Evolutionary conservation across 2,888 invertebrate genomes (phyloP), one percentile per base, ranked within the genome.

Genomic region (Drosophila imparisetae): DNA sequence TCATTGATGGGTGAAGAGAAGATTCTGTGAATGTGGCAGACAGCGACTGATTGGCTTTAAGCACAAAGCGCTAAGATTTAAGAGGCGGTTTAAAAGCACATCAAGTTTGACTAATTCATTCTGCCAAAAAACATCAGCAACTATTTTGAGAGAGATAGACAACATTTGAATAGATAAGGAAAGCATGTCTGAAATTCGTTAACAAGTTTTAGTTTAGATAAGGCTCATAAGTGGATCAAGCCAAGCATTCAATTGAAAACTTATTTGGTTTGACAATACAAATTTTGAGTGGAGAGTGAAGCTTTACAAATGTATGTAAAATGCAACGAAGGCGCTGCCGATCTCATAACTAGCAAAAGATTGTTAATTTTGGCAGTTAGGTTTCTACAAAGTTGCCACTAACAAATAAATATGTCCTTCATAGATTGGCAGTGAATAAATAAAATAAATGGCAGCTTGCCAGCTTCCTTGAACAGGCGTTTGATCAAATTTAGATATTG

Each of bases 1-100:
- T 76, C 77, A 72, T 65, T 72, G 64, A 75, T 64, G 76, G 59
- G 29, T 27, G 38, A 29, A 13, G 38, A 53, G 49, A 57, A 29
- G 59, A 29, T n/a, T 49, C 42, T 42, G 38, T 5, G 45, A 49
- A 54, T 63, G 40, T 27, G 48, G 34, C 53, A 32, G 53, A 59
- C 64, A 64, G 34, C 57, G 42, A 27, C 53, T 55, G 71, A 71
- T 55, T 69, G 62, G 57, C 57, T 53, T 48, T 34, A 52, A 57
- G 13, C 42, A 42, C 34, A 21, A 48, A 52, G 29, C 11, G 27
- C 54, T 34, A 6, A 15, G 29, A 29, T 65, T 68, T 54, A 24
- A 45, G 42, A 7, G 29, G 2, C 15, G 15, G 42, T 0, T 48
- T 24, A 18, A 29, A 29, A 29, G 18, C 18, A 18, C 18, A 49